A percentile compares a stretch with the other conserved stretches of the same genome.
These are phyloP conservation scores for Ibidorhyncha struthersii DNA, from an alignment of 2,113 vertebrate species.

Conservation along the genomic window DNA sequence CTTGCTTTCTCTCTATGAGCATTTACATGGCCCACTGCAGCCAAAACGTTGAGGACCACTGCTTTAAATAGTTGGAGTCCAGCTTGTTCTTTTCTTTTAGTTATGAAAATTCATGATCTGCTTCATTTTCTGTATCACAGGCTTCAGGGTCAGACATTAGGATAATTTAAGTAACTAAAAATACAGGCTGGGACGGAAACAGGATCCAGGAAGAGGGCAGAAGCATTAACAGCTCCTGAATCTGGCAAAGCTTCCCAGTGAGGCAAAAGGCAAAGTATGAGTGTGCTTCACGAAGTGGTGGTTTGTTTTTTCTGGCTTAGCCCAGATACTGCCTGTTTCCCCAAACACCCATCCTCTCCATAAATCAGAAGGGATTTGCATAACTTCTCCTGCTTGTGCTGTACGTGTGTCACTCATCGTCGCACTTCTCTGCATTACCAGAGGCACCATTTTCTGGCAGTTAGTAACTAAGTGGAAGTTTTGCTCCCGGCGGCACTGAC, in stretches of 20 bases:
- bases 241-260: background rate
- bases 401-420: rapidly evolving
- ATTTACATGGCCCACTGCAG: background rate
- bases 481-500: background rate
- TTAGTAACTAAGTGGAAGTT: background rate
- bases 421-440: background rate
- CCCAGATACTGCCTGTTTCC: background rate
- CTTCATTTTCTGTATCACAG: background rate
- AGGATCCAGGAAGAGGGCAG: conserved; percentile 26
- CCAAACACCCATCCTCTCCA: background rate
- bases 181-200: background rate
- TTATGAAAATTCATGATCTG: background rate
- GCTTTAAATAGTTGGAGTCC: background rate
- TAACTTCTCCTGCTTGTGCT: background rate
- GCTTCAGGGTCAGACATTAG: background rate
- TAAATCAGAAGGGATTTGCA: background rate
- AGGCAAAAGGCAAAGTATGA: background rate
- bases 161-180: conserved; percentile 43
- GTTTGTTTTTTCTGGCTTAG: background rate
- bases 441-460: background rate
- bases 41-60: background rate
- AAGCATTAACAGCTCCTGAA: background rate
- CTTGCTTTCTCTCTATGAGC: background rate
- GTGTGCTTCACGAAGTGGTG: rapidly evolving
- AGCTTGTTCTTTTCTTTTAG: background rate